Base-by-base conservation (phyloP, 2,888 invertebrate species). In the Brenthis ino region DNA sequence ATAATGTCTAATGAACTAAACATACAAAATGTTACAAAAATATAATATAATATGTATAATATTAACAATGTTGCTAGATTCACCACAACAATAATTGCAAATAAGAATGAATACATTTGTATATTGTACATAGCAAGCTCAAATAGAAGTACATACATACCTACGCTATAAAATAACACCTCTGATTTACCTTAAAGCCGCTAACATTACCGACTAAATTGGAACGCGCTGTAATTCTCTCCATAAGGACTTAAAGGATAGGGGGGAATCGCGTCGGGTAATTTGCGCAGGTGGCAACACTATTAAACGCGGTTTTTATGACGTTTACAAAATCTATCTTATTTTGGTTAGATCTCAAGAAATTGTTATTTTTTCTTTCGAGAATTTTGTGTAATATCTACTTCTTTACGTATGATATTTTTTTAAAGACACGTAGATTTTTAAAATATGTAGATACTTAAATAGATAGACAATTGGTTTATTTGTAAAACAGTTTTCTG, bases 201-300 rank as follows among this genome's bases (percentile, higher is more conserved):
- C 77, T 79, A 78, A 78, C 79, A 85, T 86, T 82, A 81, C 82
- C 65, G 72, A 37, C 82, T 80, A 86, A 85, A 85, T 85, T 83
- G 85, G 84, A 82, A 82, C 72, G 70, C 77, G 74, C 63, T 70
- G 83, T 81, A 79, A 81, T 80, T 81, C 79, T 76, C 58, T 50
- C 28, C 58, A 43, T 58, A 48, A 78, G 75, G 77, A 79, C 75
- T 77, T 72, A 74, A 72, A 66, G 73, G 75, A 75, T 75, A 74
- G 75, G 74, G 75, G 69, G 72, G 78, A 77, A 80, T 79, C 76
- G 77, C 74, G 68, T 70, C 71, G 67, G 76, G 77, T 76, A 77
- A 78, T 76, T 78, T 76, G 70, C 71, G 67, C 68, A 76, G 69
- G 74, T 72, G 73, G 74, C 74, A 68, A 75, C 74, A 73, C 73